These are phyloP conservation scores for Meteorus sp. DNA, from an alignment of 1,140 invertebrate genomes.

Conservation along the genomic window DNA sequence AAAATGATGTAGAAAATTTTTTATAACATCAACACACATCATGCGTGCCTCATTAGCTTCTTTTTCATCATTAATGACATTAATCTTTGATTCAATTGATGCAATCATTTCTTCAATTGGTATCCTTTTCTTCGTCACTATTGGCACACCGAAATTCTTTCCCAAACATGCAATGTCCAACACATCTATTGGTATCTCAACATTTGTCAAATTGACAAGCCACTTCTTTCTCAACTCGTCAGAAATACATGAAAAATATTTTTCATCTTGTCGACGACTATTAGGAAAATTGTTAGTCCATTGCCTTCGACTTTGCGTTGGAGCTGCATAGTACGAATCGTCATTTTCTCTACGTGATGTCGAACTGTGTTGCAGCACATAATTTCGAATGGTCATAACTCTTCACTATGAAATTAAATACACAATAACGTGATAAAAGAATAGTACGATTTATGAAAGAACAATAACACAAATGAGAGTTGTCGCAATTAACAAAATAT, in stretches of 20 bases:
- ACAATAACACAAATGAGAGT: no score
- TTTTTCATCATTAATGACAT: background rate
- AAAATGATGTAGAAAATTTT: background rate
- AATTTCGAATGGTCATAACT: no score
- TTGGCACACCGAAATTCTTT: slow-evolving; percentile 22
- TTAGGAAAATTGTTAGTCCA: background rate
- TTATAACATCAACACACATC: slow-evolving; percentile 2
- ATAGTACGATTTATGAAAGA: no score
- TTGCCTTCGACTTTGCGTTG: no score
- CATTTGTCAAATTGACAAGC: slow-evolving; percentile 14
- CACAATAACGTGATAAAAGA: no score
- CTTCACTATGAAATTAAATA: no score
- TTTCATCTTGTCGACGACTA: background rate
- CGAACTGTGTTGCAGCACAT: no score
- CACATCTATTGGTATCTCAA: slow-evolving; percentile 20
- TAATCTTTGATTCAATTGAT: slow-evolving; percentile 5
- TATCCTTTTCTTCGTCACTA: background rate
- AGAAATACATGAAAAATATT: background rate
- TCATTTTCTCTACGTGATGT: no score
- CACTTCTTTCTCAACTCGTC: background rate
- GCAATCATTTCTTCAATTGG: slow-evolving; percentile 2
- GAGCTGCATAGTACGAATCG: no score
- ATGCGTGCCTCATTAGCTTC: background rate
- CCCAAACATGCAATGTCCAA: slow-evolving; percentile 22
- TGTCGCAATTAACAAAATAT: no score